Conservation (phyloP, 2,797 vertebrate genomes). For the Yasuhikotakia modesta region DNA sequence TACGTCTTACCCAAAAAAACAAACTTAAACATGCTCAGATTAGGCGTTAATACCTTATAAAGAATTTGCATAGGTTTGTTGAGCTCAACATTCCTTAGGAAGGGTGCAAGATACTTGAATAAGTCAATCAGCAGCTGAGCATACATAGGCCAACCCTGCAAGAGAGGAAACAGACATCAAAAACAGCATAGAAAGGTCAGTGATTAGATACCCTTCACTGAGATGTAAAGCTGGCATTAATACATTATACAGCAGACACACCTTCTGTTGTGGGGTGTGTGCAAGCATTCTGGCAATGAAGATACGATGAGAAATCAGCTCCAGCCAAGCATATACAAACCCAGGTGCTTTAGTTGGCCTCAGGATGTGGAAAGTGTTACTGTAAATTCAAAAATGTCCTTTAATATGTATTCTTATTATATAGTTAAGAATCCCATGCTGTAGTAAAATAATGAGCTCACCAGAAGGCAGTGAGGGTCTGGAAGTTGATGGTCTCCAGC, state of each 20-base stretch:
- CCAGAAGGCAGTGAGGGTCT: constrained; percentile 99
- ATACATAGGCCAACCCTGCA: constrained; percentile 98
- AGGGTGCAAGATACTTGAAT: constrained; percentile 98
- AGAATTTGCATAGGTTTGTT: constrained; percentile 99
- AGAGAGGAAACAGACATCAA: background rate
- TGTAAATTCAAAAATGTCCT: constrained; percentile 55
- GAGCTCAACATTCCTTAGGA: constrained; percentile 98
- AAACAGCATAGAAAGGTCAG: background rate
- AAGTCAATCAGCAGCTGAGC: constrained; percentile 97
- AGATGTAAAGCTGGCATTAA: too few species aligned
- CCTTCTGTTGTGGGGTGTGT: constrained; percentile 99
- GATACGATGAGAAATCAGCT: constrained; percentile 98
- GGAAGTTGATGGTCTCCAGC: constrained; percentile 98
- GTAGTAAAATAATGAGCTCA: constrained; percentile 57
- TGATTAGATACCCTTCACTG: background rate
- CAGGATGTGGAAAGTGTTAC: constrained; percentile 99
- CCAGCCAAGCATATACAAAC: constrained; percentile 98
- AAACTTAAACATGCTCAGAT: background rate
- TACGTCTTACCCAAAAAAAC: background rate
- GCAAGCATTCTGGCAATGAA: constrained; percentile 99
- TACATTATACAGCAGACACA: constrained; percentile 54
- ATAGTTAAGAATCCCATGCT: too few species aligned
- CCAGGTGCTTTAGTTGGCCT: constrained; percentile 98
- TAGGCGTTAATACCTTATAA: constrained; percentile 87
- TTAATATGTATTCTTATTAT: background rate